These are phyloP conservation scores for Anthopleura sola DNA, from an alignment of 64 coral and sea anemone species.

Conservation along the genomic window DNA sequence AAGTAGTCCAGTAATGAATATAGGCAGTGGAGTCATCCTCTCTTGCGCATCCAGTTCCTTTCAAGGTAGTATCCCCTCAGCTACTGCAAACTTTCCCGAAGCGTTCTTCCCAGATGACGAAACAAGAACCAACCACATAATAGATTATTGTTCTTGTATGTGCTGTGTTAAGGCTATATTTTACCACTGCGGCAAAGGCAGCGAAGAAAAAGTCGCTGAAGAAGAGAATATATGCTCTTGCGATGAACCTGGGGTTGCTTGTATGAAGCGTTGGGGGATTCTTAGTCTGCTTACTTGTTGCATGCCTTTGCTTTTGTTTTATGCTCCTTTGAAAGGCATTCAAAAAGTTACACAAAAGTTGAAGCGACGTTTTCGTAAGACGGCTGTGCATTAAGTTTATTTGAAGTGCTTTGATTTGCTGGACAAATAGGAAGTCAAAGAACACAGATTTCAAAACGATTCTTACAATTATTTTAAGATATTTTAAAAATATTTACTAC, in stretches of 20 bases:
- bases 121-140: not conserved
- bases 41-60: not conserved
- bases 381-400: not conserved
- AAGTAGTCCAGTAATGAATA: not conserved
- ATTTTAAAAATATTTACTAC: too few species aligned
- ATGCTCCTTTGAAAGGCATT: slow-evolving; percentile 33
- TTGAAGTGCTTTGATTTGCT: not conserved
- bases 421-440: not conserved
- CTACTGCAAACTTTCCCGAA: not conserved
- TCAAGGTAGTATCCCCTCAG: not conserved
- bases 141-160: slow-evolving; percentile 56
- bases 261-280: slow-evolving; percentile 38
- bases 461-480: not conserved
- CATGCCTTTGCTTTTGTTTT: slow-evolving; percentile 45
- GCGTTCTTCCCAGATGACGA: not conserved
- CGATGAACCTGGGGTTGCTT: slow-evolving; percentile 27
- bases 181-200: slow-evolving; percentile 45
- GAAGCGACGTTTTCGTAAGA: not conserved
- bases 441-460: not conserved
- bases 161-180: slow-evolving; percentile 48
- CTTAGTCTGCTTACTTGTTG: slow-evolving; percentile 26
- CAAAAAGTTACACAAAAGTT: not conserved
- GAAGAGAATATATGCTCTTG: slow-evolving; percentile 42
- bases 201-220: not conserved
- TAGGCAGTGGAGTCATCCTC: not conserved